Percentiles rank a stretch among this genome's conserved stretches.
Conservation (phyloP, 2,797 vertebrate species). For the Hipposideros larvatus region DNA sequence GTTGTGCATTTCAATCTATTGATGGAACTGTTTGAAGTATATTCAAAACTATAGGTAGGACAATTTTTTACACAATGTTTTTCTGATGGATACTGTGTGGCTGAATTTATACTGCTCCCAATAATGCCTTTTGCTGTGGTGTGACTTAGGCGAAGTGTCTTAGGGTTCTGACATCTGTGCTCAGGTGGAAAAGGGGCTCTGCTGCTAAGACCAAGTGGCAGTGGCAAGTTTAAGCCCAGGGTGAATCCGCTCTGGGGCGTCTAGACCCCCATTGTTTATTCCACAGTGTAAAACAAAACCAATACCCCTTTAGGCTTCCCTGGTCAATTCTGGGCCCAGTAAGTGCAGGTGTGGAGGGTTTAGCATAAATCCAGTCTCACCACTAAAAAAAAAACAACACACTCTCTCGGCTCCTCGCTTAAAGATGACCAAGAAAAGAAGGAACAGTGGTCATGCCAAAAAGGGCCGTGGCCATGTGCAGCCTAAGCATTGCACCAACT, state of each 20-base stretch:
- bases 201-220: not conserved
- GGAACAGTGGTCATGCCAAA: too few relatives aligned
- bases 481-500: too few relatives aligned
- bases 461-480: too few relatives aligned
- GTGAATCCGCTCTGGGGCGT: not conserved
- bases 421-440: too few relatives aligned
- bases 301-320: not conserved
- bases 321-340: not conserved
- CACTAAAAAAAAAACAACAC: not conserved
- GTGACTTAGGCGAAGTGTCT: not conserved
- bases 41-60: not conserved
- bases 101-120: not conserved
- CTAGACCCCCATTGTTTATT: not conserved
- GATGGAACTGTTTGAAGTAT: not conserved
- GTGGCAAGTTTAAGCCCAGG: not conserved
- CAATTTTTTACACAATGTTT: not conserved
- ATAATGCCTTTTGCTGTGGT: not conserved
- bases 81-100: not conserved
- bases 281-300: not conserved
- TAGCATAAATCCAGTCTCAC: not conserved
- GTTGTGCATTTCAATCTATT: not conserved
- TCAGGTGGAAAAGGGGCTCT: not conserved
- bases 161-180: rapidly evolving
- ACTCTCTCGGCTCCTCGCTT: too few relatives aligned
- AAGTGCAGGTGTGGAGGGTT: too few relatives aligned